Percentiles rank a stretch among this genome's conserved stretches.
Evolutionary conservation across 1,140 invertebrate species (phyloP).

Genomic region (Phenacoccus solenopsis): DNA sequence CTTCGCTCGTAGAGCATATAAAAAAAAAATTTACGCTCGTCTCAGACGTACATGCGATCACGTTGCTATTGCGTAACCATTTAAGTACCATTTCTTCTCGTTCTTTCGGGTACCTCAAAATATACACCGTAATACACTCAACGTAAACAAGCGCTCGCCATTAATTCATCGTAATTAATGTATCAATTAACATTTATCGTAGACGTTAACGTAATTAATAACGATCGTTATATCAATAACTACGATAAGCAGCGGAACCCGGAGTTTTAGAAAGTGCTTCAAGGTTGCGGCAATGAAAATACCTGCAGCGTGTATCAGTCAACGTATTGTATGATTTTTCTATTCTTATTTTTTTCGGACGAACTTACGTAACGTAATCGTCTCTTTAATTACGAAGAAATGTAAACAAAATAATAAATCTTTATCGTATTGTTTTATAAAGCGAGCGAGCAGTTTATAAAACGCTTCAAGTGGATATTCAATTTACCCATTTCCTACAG

Average conservation of each 20-base stretch:
- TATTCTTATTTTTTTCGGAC: no score
- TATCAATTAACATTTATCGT: slow-evolving; percentile 10
- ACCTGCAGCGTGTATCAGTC: background rate
- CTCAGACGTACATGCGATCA: no score
- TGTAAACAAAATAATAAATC: slow-evolving; percentile 3
- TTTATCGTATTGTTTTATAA: background rate
- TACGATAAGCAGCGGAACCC: background rate
- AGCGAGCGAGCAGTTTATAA: no score
- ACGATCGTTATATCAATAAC: slow-evolving; percentile 9
- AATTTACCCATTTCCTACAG: no score
- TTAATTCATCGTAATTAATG: slow-evolving; percentile 9
- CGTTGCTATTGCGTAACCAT: no score
- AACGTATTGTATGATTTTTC: slow-evolving; percentile 1
- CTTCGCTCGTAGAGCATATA: background rate
- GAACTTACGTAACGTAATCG: background rate
- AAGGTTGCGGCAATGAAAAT: slow-evolving; percentile 11
- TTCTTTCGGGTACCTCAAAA: no score
- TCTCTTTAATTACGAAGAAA: background rate
- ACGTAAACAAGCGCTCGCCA: background rate
- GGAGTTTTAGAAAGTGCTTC: slow-evolving; percentile 5
- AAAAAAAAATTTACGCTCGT: background rate
- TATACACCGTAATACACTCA: background rate
- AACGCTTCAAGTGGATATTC: no score
- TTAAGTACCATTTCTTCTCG: no score
- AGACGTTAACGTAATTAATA: slow-evolving; percentile 6